Evolutionary conservation across 2,888 invertebrate species (phyloP).

Genomic region (Heliconius cydno): DNA sequence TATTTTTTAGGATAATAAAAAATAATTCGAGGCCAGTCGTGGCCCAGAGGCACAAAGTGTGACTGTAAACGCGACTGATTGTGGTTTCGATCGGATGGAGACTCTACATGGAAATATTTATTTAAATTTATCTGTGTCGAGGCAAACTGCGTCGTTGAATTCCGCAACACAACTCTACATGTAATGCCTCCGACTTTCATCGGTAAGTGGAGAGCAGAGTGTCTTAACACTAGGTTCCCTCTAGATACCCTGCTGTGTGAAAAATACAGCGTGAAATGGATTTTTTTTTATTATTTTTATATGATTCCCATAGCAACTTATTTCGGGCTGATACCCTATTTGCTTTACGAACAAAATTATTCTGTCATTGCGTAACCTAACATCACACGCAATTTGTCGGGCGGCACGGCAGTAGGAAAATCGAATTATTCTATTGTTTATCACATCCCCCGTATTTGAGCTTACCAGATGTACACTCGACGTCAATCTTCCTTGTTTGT

Average conservation of each 20-base stretch:
- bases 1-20: neutral
- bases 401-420: conserved; percentile 69
- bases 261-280: too few species aligned
- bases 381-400: conserved; percentile 73
- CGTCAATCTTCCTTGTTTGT: conserved; percentile 81
- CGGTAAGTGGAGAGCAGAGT: too few species aligned
- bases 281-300: neutral
- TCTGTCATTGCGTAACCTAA: conserved; percentile 48
- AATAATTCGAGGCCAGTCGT: neutral
- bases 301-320: neutral
- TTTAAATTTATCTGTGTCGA: too few species aligned
- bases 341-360: conserved; percentile 43
- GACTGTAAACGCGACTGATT: too few species aligned
- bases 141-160: too few species aligned
- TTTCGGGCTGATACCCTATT: conserved; percentile 46
- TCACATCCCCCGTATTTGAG: conserved; percentile 77
- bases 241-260: too few species aligned
- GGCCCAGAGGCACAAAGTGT: too few species aligned
- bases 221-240: too few species aligned
- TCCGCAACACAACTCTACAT: too few species aligned
- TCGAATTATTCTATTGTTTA: conserved; percentile 79
- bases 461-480: conserved; percentile 80
- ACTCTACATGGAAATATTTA: too few species aligned
- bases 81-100: too few species aligned
- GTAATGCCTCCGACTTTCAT: too few species aligned